These are phyloP conservation scores for Itoplectis maculator DNA, from an alignment of 2,888 invertebrate species.

Conservation along the genomic window DNA sequence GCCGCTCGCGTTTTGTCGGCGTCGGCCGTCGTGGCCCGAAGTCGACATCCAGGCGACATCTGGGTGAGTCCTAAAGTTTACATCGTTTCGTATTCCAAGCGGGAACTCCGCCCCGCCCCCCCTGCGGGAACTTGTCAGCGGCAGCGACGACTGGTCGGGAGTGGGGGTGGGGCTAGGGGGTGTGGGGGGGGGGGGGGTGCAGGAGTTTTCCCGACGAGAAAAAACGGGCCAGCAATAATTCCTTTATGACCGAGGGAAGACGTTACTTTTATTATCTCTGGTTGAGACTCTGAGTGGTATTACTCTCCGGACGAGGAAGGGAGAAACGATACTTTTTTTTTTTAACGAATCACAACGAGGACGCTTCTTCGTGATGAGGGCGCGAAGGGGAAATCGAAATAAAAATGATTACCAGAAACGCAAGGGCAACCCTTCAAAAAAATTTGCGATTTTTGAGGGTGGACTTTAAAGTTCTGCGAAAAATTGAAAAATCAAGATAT, in stretches of 20 bases:
- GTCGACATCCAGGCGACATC: slow-evolving; percentile 93
- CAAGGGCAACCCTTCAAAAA: no score
- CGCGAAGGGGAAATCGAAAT: no score
- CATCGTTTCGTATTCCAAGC: not conserved
- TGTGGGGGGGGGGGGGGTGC: no score
- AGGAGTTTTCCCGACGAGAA: no score
- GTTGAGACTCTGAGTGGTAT: not conserved
- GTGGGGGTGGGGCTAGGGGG: no score
- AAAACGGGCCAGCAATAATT: not conserved
- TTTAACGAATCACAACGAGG: not conserved
- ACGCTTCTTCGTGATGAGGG: no score
- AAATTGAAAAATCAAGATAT: no score
- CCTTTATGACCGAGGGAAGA: not conserved
- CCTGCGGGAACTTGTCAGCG: not conserved
- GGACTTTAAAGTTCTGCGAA: no score
- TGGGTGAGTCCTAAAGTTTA: slow-evolving; percentile 87
- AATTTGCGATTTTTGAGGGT: no score
- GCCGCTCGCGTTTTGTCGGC: slow-evolving; percentile 91
- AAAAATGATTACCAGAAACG: no score
- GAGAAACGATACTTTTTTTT: not conserved
- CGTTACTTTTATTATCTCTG: not conserved
- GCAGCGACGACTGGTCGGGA: no score
- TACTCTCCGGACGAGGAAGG: not conserved
- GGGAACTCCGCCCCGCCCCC: not conserved
- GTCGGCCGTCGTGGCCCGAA: slow-evolving; percentile 93